Base-by-base conservation (phyloP, 35 echinoderm and acorn worm species). In the Acanthaster planci region DNA sequence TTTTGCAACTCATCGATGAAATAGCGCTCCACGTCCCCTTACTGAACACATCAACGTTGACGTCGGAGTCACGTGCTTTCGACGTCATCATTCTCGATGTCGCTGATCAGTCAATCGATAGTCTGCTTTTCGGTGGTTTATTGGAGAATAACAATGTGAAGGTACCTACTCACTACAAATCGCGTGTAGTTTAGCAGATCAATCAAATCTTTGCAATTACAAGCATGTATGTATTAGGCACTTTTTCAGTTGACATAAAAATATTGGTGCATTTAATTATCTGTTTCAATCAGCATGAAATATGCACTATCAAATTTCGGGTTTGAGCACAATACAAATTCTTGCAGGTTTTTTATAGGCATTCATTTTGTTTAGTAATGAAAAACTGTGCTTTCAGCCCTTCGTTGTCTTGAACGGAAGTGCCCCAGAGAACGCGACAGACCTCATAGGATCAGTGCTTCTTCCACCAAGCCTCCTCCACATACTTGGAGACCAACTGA, bases 401-500 rank as follows among this genome's bases (percentile, higher is more conserved):
- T 72, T 72, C 15, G 14, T 72, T 72, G 23, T 72, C 26, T 31
- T 26, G 34, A 72, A 72, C 8, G 29, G 34, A 35, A 72, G 26
- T 35, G 2, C 64, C 22, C 64, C 64, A 72, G 64, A 34, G 9
- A 72, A 72, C 29, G 19, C 10, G 16, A 72, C 64, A 34, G 64
- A 72, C 23, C 14, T 60, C 1, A 42, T 68, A 2, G 87, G 79
- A 6, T 89, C 80, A 8, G 36, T 89, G 1, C 54, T 75, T 10
- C 59, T 89, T 2, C 87, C 87, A 78, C 34, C 52, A 22, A 67
- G 60, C 18, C 80, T 89, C 2, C 64, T 89, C 14, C 8, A 52
- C 52, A 42, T 10, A 36, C 39, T 59, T 22, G 64, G 17, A 2
- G 80, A 75, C 7, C 38, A 54, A 16, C 19, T 78, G 0, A 51